These are phyloP conservation scores for Vesta saturnalis DNA, from an alignment of 2,888 invertebrate genomes.

Conservation along the genomic window DNA sequence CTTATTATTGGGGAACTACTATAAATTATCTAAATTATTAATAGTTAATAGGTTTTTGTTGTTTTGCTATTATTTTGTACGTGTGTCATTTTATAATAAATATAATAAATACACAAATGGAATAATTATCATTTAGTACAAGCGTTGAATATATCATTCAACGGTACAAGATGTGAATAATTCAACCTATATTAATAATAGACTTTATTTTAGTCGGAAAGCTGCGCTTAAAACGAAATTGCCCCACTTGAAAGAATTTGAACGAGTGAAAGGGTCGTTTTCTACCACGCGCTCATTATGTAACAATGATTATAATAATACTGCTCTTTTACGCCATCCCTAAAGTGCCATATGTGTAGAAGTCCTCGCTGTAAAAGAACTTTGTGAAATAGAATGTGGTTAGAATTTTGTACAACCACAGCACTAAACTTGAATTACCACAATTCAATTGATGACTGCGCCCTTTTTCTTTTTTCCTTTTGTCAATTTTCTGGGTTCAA, in stretches of 20 bases:
- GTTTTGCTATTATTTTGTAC: no score
- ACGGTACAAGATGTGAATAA: no score
- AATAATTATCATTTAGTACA: no score
- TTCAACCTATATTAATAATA: not conserved
- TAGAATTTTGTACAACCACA: no score
- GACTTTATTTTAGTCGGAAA: no score
- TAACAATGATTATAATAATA: not conserved
- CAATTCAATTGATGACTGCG: not conserved
- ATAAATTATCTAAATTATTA: no score
- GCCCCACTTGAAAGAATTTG: not conserved
- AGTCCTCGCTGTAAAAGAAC: not conserved
- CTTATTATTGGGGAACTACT: no score
- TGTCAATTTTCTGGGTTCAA: no score
- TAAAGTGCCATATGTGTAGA: slow-evolving; percentile 1
- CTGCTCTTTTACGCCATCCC: slow-evolving; percentile 1
- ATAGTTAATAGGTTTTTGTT: no score
- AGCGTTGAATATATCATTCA: no score
- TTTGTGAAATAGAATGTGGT: not conserved
- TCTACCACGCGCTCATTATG: not conserved
- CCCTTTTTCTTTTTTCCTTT: not conserved
- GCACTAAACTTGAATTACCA: not conserved
- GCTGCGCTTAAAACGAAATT: not conserved
- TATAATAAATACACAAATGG: no score
- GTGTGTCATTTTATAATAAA: no score
- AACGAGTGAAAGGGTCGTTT: not conserved